A percentile compares a stretch with the other conserved stretches of the same genome.
phyloP scores from a whole-genome alignment of 2,797 vertebrate species.

The Hipposideros larvatus region DNA sequence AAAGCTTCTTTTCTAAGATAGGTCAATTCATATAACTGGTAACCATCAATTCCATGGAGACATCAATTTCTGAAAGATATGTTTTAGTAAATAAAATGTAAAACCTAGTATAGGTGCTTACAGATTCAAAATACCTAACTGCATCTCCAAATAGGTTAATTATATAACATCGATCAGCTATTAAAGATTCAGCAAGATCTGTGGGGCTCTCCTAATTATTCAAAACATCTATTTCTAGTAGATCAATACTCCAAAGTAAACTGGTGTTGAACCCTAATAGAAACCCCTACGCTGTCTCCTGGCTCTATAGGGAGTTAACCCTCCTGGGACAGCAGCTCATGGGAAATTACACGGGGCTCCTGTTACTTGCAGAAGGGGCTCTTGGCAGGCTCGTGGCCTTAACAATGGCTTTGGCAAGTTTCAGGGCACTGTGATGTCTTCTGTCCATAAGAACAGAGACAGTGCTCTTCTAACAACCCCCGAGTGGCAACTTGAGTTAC shows the following conservation, averaged over 20 bases:
- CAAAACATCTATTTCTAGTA: neutral
- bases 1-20: constrained; percentile 40
- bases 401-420: neutral
- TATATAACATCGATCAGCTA: constrained; percentile 19
- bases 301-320: neutral
- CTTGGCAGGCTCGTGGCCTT: neutral
- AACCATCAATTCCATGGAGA: constrained; percentile 1
- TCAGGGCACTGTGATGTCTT: neutral
- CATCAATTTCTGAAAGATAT: constrained; percentile 21
- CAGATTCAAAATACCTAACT: constrained; percentile 28
- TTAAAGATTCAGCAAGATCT: neutral
- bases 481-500: neutral
- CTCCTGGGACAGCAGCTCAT: neutral
- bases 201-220: neutral
- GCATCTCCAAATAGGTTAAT: constrained; percentile 21
- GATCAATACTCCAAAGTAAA: neutral
- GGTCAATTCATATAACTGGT: neutral
- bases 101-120: neutral
- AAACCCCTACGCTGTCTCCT: neutral
- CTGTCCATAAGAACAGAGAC: neutral
- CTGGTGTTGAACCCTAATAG: neutral
- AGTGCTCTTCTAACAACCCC: neutral
- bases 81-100: constrained; percentile 18
- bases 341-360: neutral
- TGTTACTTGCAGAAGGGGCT: neutral